Conservation (phyloP, 2,888 invertebrate species). For the Agrotis exclamationis region DNA sequence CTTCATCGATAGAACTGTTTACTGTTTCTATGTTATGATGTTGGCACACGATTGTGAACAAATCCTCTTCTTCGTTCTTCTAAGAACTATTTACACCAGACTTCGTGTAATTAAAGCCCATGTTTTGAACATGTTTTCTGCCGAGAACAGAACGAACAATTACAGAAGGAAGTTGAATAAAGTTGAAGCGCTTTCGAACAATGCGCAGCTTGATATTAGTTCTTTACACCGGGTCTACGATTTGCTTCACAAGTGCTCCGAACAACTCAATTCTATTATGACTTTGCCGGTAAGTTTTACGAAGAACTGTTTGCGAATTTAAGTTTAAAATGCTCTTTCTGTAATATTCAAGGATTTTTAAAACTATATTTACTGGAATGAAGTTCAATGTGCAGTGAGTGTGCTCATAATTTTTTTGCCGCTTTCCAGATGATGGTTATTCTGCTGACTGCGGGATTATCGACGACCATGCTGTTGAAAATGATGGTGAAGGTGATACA, state of each 20-base stretch:
- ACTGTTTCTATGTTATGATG: conserved; percentile 64
- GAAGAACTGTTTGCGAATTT: conserved; percentile 36
- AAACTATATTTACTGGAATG: not conserved
- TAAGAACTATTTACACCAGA: conserved; percentile 73
- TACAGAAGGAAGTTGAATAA: conserved; percentile 58
- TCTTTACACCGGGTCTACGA: conserved; percentile 80
- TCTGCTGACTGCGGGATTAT: conserved; percentile 77
- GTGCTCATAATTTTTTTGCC: not conserved
- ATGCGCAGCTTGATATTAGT: conserved; percentile 72
- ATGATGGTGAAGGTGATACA: conserved; percentile 74
- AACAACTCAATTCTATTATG: conserved; percentile 80
- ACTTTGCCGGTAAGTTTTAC: conserved; percentile 77
- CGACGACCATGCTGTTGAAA: conserved; percentile 78
- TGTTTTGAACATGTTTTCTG: conserved; percentile 69
- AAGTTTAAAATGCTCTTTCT: conserved; percentile 13
- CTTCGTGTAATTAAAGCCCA: conserved; percentile 78
- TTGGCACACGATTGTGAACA: conserved; percentile 78
- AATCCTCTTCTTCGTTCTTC: conserved; percentile 72
- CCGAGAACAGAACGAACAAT: conserved; percentile 49
- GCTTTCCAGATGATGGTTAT: conserved; percentile 78
- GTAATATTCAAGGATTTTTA: not conserved
- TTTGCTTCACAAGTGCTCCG: conserved; percentile 78
- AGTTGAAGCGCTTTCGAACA: conserved; percentile 75
- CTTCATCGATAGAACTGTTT: conserved; percentile 47
- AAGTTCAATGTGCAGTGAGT: not conserved